Evolutionary conservation across 2,113 vertebrate genomes (phyloP).

Genomic region (Hippocampus mohnikei): DNA sequence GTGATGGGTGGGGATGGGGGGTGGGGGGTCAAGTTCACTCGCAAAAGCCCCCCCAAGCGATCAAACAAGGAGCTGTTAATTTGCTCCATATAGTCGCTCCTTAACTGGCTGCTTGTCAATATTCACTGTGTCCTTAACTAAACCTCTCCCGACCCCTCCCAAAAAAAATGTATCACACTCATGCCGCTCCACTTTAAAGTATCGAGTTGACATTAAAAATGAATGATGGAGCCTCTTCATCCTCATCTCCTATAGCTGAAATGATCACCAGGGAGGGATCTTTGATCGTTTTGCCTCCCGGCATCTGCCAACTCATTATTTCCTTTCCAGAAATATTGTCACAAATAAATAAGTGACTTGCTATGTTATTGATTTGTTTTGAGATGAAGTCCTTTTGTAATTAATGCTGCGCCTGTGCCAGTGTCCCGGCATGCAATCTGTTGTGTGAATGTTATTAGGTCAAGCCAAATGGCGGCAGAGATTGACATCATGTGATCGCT

Average conservation of each 20-base stretch:
- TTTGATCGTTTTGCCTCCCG: slow-evolving; percentile 66
- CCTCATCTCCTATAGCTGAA: slow-evolving; percentile 57
- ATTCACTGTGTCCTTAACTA: slow-evolving; percentile 66
- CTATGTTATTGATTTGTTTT: slow-evolving; percentile 69
- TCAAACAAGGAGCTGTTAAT: slow-evolving; percentile 69
- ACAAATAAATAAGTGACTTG: slow-evolving; percentile 70
- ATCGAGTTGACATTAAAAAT: slow-evolving; percentile 75
- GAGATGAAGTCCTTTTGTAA: slow-evolving; percentile 64
- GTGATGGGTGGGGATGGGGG: too few species aligned
- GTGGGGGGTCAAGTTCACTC: too few species aligned
- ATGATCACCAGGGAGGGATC: slow-evolving; percentile 66
- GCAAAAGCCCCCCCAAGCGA: slow-evolving; percentile 21
- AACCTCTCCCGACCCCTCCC: slow-evolving; percentile 38
- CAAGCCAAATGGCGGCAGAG: slow-evolving; percentile 41
- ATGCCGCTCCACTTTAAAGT: slow-evolving; percentile 61
- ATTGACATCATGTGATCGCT: slow-evolving; percentile 15
- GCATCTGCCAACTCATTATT: slow-evolving; percentile 71
- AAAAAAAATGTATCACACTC: slow-evolving; percentile 59
- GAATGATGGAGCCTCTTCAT: slow-evolving; percentile 67
- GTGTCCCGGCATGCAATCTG: slow-evolving; percentile 34
- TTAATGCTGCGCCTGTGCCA: slow-evolving; percentile 57
- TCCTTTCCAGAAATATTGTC: slow-evolving; percentile 65
- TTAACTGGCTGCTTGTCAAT: slow-evolving; percentile 66
- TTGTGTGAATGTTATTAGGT: slow-evolving; percentile 49
- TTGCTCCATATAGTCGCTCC: slow-evolving; percentile 64